These are phyloP conservation scores for Chaetodon auriga DNA, from an alignment of 2,113 vertebrate species.

Conservation along the genomic window DNA sequence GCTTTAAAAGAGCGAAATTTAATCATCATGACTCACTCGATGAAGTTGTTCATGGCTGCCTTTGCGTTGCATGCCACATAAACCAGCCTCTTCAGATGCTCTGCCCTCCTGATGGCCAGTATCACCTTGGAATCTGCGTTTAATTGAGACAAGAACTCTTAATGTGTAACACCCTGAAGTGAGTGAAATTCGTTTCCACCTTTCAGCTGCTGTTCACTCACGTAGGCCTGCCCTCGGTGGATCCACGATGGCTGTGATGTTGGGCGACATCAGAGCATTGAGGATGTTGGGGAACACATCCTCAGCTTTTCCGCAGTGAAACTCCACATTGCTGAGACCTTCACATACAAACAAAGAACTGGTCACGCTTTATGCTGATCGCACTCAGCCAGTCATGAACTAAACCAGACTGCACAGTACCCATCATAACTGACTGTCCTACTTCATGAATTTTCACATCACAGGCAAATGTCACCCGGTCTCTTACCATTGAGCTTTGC, in stretches of 20 bases:
- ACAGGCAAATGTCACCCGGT: too few species aligned
- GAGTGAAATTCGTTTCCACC: too few species aligned
- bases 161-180: background rate
- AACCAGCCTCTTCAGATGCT: conserved; percentile 91
- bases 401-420: background rate
- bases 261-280: conserved; percentile 85
- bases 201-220: conserved; percentile 79
- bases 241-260: conserved; percentile 90
- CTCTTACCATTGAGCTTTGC: conserved; percentile 89
- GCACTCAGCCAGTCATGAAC: background rate
- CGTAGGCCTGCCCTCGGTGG: conserved; percentile 95
- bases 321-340: conserved; percentile 93
- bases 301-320: conserved; percentile 95
- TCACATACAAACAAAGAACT: background rate
- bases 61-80: conserved; percentile 96
- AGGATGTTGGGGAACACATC: conserved; percentile 92
- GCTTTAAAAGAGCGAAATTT: background rate
- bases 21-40: conserved; percentile 90
- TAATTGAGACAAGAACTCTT: background rate
- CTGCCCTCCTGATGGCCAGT: conserved; percentile 92
- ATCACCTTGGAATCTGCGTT: conserved; percentile 94
- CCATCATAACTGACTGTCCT: background rate
- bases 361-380: background rate
- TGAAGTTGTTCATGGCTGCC: conserved; percentile 96
- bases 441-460: background rate